Evolutionary conservation across 2,888 invertebrate genomes (phyloP).

Genomic region (Stegana nigrithorax): DNA sequence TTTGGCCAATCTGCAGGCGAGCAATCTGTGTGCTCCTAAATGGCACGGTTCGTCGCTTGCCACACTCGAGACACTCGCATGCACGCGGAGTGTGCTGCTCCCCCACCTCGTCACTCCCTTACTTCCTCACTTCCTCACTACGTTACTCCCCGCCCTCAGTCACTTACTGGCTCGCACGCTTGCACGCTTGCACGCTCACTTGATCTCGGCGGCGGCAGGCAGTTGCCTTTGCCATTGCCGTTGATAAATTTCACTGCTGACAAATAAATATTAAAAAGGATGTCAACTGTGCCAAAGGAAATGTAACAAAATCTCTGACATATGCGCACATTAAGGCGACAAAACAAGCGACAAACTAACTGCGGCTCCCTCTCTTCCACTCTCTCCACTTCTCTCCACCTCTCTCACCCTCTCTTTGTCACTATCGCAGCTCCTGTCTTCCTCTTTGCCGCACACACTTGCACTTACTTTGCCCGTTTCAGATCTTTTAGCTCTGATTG

Average conservation of each 20-base stretch:
- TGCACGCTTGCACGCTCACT: too few relatives aligned
- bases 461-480: neutral
- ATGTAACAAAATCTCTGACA: constrained; percentile 30
- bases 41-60: too few relatives aligned
- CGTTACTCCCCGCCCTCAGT: too few relatives aligned
- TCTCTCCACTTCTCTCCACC: neutral
- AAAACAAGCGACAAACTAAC: neutral
- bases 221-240: constrained; percentile 11
- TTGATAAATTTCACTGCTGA: constrained; percentile 3
- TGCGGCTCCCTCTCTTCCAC: too few relatives aligned
- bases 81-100: neutral
- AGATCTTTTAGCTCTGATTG: constrained; percentile 22
- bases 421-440: neutral
- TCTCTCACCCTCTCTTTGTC: neutral
- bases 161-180: too few relatives aligned
- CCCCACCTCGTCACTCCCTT: neutral
- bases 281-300: constrained; percentile 24
- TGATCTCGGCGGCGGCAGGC: too few relatives aligned
- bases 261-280: constrained; percentile 27
- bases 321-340: constrained; percentile 19
- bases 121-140: too few relatives aligned
- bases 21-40: too few relatives aligned
- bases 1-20: constrained; percentile 1
- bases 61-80: too few relatives aligned
- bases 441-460: neutral